These are phyloP conservation scores for Arctocebus calabarensis DNA, from an alignment of 2,797 vertebrate genomes.

Conservation along the genomic window DNA sequence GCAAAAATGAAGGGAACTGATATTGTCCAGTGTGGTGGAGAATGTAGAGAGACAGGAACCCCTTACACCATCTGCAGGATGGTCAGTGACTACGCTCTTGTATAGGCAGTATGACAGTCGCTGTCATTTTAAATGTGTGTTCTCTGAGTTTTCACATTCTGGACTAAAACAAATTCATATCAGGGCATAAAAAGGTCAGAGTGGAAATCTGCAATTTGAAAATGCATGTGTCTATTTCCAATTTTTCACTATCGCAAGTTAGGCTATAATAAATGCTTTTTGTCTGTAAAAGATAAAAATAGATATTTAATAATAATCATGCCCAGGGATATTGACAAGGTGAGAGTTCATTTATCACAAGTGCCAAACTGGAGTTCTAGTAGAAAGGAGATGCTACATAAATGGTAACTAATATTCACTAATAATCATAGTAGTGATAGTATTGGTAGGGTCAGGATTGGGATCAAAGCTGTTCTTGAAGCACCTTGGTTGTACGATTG, in stretches of 20 bases:
- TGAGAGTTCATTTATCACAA: not conserved
- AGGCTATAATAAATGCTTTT: not conserved
- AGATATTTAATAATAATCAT: not conserved
- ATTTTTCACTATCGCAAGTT: not conserved
- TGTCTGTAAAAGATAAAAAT: not conserved
- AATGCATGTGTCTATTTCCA: not conserved
- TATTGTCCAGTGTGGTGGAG: not conserved
- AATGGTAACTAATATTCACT: not conserved
- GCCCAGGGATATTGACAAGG: not conserved
- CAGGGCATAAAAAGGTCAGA: not conserved
- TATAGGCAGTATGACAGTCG: accelerated
- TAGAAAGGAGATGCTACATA: not conserved
- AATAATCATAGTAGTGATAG: not conserved
- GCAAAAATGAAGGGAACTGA: not conserved
- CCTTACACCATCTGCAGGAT: too few species aligned
- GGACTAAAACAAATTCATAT: not conserved
- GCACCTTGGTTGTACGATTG: not conserved
- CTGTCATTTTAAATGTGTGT: not conserved
- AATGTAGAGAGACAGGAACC: not conserved
- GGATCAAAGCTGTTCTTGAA: not conserved
- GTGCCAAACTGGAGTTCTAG: not conserved
- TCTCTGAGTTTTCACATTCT: not conserved
- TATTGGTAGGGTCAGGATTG: not conserved
- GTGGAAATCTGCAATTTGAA: not conserved
- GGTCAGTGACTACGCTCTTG: not conserved